Evolutionary conservation across 2,888 invertebrate genomes (phyloP).

Genomic region (Griposia aprilina): DNA sequence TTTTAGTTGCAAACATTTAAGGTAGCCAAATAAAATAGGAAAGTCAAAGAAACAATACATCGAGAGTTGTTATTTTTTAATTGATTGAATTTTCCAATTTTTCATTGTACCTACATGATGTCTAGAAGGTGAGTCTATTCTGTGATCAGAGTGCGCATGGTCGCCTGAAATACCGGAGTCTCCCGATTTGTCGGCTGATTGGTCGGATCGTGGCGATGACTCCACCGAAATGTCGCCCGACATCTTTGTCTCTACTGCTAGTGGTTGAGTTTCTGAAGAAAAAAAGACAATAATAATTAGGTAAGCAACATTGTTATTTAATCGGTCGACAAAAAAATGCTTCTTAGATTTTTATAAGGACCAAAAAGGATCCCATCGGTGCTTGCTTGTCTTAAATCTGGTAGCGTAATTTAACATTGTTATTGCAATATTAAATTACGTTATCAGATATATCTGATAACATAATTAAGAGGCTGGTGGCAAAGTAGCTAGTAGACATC

Average conservation of each 20-base stretch:
- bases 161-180: slow-evolving; percentile 96
- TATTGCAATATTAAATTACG: neutral
- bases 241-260: slow-evolving; percentile 88
- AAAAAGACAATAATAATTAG: neutral
- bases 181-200: slow-evolving; percentile 93
- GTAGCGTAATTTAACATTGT: too few species aligned
- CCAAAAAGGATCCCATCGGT: neutral
- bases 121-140: slow-evolving; percentile 88
- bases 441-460: too few species aligned
- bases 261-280: slow-evolving; percentile 81
- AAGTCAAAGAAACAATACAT: neutral
- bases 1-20: neutral
- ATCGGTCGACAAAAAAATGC: neutral
- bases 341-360: neutral
- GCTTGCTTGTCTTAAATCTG: neutral
- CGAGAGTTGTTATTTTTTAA: too few species aligned
- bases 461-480: too few species aligned
- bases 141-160: slow-evolving; percentile 84
- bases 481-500: neutral
- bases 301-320: neutral
- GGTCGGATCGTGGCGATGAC: slow-evolving; percentile 87
- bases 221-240: slow-evolving; percentile 84
- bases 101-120: slow-evolving; percentile 75
- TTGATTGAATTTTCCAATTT: neutral
- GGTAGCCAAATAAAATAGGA: neutral